These are phyloP conservation scores for Momotus momota DNA, from an alignment of 2,797 vertebrate genomes.

Conservation along the genomic window DNA sequence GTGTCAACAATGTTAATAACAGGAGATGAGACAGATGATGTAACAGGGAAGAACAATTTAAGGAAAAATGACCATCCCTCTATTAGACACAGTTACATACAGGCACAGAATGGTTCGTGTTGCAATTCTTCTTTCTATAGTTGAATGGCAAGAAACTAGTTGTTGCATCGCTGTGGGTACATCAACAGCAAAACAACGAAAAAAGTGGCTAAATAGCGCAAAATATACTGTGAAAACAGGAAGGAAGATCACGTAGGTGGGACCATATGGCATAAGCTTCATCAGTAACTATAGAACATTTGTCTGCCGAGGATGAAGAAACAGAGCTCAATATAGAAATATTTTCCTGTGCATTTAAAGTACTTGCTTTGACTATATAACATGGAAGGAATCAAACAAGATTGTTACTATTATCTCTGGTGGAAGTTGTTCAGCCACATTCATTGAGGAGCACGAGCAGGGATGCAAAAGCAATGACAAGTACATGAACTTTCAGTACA, in stretches of 20 bases:
- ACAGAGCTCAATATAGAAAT: neutral
- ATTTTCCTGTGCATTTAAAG: neutral
- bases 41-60: neutral
- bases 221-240: conserved; percentile 71
- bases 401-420: neutral
- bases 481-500: neutral
- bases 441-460: neutral
- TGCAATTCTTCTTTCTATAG: neutral
- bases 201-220: conserved; percentile 66
- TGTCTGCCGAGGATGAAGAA: neutral
- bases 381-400: neutral
- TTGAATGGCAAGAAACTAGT: neutral
- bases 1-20: neutral
- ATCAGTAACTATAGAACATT: neutral
- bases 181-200: conserved; percentile 48
- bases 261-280: conserved; percentile 48
- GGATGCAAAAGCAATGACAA: neutral
- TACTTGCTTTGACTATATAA: conserved; percentile 16
- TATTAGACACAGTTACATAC: neutral
- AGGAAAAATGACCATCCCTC: neutral
- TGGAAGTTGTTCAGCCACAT: neutral
- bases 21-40: neutral
- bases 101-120: neutral
- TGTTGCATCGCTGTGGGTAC: conserved; percentile 14
- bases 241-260: conserved; percentile 64